Percentiles rank a stretch among this genome's conserved stretches.
These are phyloP conservation scores for Raphicerus campestris DNA, from an alignment of 2,113 vertebrate genomes.

Conservation along the genomic window DNA sequence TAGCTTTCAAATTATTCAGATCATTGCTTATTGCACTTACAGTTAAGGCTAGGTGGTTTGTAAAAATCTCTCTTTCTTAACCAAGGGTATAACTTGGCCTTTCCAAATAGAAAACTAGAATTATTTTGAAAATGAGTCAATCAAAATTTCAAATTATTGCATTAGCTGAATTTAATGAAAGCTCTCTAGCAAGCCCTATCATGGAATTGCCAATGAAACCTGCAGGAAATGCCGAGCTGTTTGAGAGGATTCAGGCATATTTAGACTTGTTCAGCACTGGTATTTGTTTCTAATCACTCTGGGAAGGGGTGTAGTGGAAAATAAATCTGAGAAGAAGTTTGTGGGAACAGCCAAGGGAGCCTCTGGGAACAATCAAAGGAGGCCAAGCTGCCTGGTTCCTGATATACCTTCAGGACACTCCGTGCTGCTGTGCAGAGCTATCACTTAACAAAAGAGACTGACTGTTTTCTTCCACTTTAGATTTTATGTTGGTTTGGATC, in stretches of 20 bases:
- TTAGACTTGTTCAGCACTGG: slow-evolving; percentile 13
- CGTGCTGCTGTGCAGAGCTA: not conserved
- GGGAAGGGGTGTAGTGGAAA: slow-evolving; percentile 47
- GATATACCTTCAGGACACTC: not conserved
- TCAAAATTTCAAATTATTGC: not conserved
- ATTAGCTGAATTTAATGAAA: slow-evolving; percentile 25
- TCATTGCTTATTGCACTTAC: not conserved
- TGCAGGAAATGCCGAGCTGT: not conserved
- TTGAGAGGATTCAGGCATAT: not conserved
- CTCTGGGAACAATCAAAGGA: slow-evolving; percentile 41
- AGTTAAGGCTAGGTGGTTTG: not conserved
- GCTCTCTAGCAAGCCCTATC: not conserved
- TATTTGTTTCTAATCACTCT: slow-evolving; percentile 32
- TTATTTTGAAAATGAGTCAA: not conserved
- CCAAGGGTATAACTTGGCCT: not conserved
- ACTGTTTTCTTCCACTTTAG: not conserved
- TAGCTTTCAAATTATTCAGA: not conserved
- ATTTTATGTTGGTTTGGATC: not conserved
- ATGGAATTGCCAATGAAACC: not conserved
- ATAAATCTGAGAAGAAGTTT: not conserved
- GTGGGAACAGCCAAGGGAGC: not conserved
- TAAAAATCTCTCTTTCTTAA: not conserved
- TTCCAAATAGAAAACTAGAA: not conserved
- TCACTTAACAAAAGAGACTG: not conserved
- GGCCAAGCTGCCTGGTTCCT: not conserved